phyloP scores from a whole-genome alignment of 2,797 vertebrate species.

The Anabas testudineus region DNA sequence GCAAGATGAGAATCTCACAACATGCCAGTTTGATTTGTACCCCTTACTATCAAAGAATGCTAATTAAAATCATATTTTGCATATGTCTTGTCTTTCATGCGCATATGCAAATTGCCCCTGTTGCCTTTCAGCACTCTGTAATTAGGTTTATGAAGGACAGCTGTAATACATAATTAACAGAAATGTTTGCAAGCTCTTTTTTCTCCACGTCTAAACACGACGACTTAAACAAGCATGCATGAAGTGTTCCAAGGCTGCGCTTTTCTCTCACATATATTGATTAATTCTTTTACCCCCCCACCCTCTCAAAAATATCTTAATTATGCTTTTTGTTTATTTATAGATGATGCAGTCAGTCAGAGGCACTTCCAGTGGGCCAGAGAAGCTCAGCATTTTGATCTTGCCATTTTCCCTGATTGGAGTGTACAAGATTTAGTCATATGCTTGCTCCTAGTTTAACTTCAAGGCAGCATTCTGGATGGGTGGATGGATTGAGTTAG shows the following conservation, averaged over 20 bases:
- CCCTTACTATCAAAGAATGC: slow-evolving; percentile 93
- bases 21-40: slow-evolving; percentile 97
- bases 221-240: slow-evolving; percentile 87
- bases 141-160: slow-evolving; percentile 99
- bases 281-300: slow-evolving; percentile 49
- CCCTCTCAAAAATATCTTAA: slow-evolving; percentile 67
- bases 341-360: slow-evolving; percentile 69
- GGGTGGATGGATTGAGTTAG: slow-evolving; percentile 72
- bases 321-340: slow-evolving; percentile 77
- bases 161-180: slow-evolving; percentile 99
- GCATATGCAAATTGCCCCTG: slow-evolving; percentile 94
- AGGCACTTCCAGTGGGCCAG: slow-evolving; percentile 51
- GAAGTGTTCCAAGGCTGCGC: slow-evolving; percentile 62
- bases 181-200: slow-evolving; percentile 94
- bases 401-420: slow-evolving; percentile 62
- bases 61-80: slow-evolving; percentile 99
- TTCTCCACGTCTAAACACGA: slow-evolving; percentile 76
- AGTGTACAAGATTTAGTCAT: slow-evolving; percentile 64
- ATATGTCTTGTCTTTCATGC: slow-evolving; percentile 97
- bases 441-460: slow-evolving; percentile 66
- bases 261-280: slow-evolving; percentile 70
- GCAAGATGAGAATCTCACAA: slow-evolving; percentile 92
- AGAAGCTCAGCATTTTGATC: slow-evolving; percentile 66
- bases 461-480: slow-evolving; percentile 71
- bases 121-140: slow-evolving; percentile 99